Percentiles rank a stretch among this genome's conserved stretches.
phyloP scores from a whole-genome alignment of 2,113 vertebrate genomes.

The Chaetops frenatus region DNA sequence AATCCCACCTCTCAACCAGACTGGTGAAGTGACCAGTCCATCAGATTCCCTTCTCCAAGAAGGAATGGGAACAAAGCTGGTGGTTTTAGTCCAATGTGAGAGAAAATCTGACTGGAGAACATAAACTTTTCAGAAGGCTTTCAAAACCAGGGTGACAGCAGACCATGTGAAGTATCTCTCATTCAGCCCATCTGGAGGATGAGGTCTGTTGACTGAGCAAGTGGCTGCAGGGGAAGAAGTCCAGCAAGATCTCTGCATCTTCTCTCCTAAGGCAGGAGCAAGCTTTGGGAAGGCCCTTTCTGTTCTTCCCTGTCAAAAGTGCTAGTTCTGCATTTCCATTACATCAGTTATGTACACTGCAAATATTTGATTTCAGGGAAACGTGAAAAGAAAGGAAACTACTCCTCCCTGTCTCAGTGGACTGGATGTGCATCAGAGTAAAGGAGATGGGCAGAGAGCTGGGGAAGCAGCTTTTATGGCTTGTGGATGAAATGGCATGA shows the following conservation, averaged over 20 bases:
- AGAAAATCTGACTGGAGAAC: too few species aligned
- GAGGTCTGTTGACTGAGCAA: background rate
- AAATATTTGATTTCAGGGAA: slow-evolving; percentile 22
- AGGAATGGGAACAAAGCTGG: too few species aligned
- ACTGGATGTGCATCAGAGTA: background rate
- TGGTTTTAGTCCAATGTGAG: too few species aligned
- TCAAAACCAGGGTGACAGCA: too few species aligned
- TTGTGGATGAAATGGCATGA: slow-evolving; percentile 35
- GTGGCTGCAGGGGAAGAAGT: background rate
- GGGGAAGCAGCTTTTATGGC: background rate
- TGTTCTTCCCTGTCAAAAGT: background rate
- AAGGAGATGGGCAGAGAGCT: background rate
- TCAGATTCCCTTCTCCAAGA: too few species aligned
- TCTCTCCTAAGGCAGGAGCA: background rate
- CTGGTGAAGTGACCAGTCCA: too few species aligned
- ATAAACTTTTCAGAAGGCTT: too few species aligned
- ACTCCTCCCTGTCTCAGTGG: background rate
- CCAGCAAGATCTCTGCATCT: background rate
- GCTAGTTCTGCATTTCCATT: background rate
- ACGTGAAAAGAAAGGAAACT: background rate
- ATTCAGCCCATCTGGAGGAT: background rate
- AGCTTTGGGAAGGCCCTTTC: background rate
- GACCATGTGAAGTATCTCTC: background rate
- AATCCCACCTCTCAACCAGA: too few species aligned
- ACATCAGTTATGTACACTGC: background rate